Base-by-base conservation (phyloP, 2,797 vertebrate species). In the Sebastes reedi region DNA sequence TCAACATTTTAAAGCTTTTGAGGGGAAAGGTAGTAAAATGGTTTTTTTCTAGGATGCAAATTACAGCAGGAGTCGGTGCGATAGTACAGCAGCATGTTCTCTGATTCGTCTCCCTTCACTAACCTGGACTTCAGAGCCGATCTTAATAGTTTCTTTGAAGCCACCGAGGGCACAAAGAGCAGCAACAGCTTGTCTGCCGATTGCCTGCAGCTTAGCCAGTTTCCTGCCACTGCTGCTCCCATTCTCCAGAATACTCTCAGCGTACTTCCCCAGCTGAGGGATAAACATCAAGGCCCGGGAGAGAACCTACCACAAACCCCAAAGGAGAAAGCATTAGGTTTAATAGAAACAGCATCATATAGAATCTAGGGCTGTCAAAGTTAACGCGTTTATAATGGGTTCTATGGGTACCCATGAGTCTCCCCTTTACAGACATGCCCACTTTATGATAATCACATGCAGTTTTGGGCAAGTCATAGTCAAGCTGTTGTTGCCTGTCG, bases 111-210 rank as follows among this genome's bases (percentile, higher is more conserved):
- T 61, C 14, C 2, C 16, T 59, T 11, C 20, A 79, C 90, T 94
- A 90, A 99, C 99, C 98, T 99, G 99, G 68, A 99, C 98, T 92
- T 99, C 99, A 5, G 99, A 99, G 88, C 99, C 98, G 27, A 99
- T 99, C 95, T 99, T 99, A 91, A 99, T 99, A 0, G 97, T 99
- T 94, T 99, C 99, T 87, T 99, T 99, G 90, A 99, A 99, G 91
- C 99, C 99, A 16, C 99, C 99, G 4, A 99, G 96, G 2, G 99
- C 99, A 50, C 98, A 99, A n/a, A 99, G 96, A 2, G 99, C 99
- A 8, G 99, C 99, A 4, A 99, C 97, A 0, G 99, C 98, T 92
- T 99, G 99, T 62, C 98, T 96, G 73, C 98, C 98, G 5, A 98
- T 98, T 66, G 97, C 96, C 80, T 99, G 99, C 84, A 99, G 96